Percentiles rank a stretch among this genome's conserved stretches.
These are phyloP conservation scores for Hylomyscus alleni DNA, from an alignment of 2,797 vertebrate species.

Conservation along the genomic window DNA sequence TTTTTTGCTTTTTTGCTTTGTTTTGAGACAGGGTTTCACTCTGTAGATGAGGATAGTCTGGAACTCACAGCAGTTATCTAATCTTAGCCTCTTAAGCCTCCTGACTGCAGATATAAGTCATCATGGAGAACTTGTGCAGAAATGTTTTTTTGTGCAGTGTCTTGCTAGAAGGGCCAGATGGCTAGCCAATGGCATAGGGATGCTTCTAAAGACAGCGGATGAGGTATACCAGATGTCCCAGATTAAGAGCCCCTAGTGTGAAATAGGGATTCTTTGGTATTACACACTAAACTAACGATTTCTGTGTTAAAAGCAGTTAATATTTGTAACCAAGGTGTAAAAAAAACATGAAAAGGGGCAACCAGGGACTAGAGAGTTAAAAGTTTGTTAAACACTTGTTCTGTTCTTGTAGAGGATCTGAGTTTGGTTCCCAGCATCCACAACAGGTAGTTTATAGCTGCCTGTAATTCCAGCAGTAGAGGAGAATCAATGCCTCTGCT, in stretches of 20 bases:
- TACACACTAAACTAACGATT: background rate
- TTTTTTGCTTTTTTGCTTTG: background rate
- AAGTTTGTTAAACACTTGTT: background rate
- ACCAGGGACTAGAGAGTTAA: background rate
- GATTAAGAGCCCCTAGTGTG: background rate
- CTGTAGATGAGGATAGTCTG: background rate
- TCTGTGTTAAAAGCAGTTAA: background rate
- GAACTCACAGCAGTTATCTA: background rate
- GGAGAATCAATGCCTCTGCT: background rate
- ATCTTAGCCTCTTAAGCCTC: background rate
- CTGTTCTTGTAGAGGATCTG: background rate
- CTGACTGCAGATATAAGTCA: background rate
- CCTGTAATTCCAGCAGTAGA: background rate
- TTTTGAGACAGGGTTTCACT: background rate
- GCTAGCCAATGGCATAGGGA: background rate
- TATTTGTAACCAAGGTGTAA: background rate
- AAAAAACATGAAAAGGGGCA: background rate
- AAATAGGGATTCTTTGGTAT: background rate
- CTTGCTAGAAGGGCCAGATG: background rate
- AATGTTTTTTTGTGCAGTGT: background rate
- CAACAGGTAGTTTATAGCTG: background rate
- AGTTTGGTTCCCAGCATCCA: background rate
- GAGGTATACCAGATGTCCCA: background rate
- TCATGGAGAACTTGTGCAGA: background rate
- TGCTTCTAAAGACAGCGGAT: accelerated